Evolutionary conservation across 2,113 vertebrate genomes (phyloP).

Genomic region (Triplophysa dalaica): DNA sequence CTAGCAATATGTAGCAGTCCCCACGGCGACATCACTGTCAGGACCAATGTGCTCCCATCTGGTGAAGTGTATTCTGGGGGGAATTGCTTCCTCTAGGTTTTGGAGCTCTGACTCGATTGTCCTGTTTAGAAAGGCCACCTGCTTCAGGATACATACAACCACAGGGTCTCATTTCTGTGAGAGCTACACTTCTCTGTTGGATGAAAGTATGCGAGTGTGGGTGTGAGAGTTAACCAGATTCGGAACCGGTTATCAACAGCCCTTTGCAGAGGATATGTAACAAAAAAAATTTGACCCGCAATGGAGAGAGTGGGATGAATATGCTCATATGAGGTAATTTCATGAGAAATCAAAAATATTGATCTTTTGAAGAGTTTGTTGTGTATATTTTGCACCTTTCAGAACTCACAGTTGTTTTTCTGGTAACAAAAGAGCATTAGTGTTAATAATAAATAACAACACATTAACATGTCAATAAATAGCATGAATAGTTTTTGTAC

Average conservation of each 20-base stretch:
- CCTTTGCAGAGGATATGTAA: neutral
- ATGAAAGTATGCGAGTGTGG: constrained; percentile 27
- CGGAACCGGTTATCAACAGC: neutral
- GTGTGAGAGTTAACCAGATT: constrained; percentile 25
- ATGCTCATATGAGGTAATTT: neutral
- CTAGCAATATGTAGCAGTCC: constrained; percentile 50
- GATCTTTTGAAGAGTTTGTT: neutral
- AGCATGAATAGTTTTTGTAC: no score
- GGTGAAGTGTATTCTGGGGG: constrained; percentile 58
- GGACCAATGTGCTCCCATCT: constrained; percentile 61
- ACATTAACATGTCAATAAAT: no score
- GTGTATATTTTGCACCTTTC: no score
- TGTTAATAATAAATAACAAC: no score
- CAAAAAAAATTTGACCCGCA: neutral
- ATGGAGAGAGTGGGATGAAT: neutral
- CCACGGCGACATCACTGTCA: constrained; percentile 54
- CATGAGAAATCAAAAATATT: neutral
- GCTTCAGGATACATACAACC: constrained; percentile 19
- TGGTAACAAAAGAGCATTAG: no score
- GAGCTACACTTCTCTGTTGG: constrained; percentile 19
- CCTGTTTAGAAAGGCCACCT: constrained; percentile 31
- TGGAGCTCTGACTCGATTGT: constrained; percentile 39
- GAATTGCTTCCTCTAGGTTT: constrained; percentile 47
- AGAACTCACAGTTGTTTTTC: no score
- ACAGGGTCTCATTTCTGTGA: constrained; percentile 17